Evolutionary conservation across 2,888 invertebrate genomes (phyloP), one percentile per base, ranked within the genome.

Genomic region (Chymomyza amoena): DNA sequence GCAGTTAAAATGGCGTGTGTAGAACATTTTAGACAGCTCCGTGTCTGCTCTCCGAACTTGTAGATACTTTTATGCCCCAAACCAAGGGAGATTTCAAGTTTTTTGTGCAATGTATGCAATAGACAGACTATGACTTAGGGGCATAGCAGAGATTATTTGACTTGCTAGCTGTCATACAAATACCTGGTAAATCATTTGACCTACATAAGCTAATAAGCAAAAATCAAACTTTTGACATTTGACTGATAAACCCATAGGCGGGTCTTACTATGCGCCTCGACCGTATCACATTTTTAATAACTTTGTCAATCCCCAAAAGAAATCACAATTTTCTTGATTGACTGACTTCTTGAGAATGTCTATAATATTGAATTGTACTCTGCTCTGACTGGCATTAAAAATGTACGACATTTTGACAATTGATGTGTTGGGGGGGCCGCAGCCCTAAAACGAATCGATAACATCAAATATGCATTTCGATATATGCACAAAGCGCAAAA

Each of bases 381-480:
- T 70, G 28, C 56, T 64, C 68, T 4, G 52, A 39, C 51, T 59
- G 68, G 59, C 81, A 83, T 83, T 83, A 83, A 78, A 88, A 76
- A 83, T 83, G 73, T 69, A 83, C 86, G 88, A 88, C 87, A 83
- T 76, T 83, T 80, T 88, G 83, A 87, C 87, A 84, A 84, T 84
- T 88, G 88, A 87, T 79, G 89, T 83, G 28, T 6, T 54, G 39
- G 52, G 39, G 52, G 36, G 52, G 39, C 20, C 28, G 7, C 54
- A 36, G n/a, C 18, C 25, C 16, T 15, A 25, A 57, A 3, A 32
- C 72, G 75, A 84, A 84, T 87, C 84, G 82, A 84, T 88, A 88
- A 75, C 78, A 84, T 84, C 73, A 88, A 84, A 88, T 87, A 84
- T 84, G 85, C 89, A 84, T 84, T 84, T 77, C 76, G 28, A 63